phyloP scores from a whole-genome alignment of 2,888 invertebrate species.

The Thera obeliscata region DNA sequence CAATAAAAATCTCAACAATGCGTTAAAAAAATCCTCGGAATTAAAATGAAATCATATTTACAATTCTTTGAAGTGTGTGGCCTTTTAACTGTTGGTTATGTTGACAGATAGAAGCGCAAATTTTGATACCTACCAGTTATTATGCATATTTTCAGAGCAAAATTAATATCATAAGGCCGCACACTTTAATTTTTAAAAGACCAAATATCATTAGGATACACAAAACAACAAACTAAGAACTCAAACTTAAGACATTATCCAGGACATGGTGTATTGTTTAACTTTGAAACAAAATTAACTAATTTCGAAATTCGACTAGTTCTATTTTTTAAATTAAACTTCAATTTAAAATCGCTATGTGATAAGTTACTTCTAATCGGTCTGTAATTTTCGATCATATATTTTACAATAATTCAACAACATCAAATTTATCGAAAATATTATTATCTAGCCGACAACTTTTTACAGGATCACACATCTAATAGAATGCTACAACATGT shows the following conservation, averaged over 20 bases:
- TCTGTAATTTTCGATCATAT: conserved; percentile 20
- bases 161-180: conserved; percentile 18
- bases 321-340: conserved; percentile 9
- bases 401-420: conserved; percentile 27
- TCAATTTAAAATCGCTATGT: conserved; percentile 12
- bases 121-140: background rate
- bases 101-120: conserved; percentile 6
- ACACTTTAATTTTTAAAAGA: conserved; percentile 20
- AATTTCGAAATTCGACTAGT: conserved; percentile 35
- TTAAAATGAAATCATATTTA: conserved; percentile 64
- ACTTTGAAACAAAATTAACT: background rate
- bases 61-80: conserved; percentile 50
- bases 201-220: conserved; percentile 46
- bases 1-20: conserved; percentile 63
- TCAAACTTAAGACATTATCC: conserved; percentile 25
- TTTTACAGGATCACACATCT: conserved; percentile 31
- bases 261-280: conserved; percentile 3
- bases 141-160: background rate
- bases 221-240: conserved; percentile 27
- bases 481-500: conserved; percentile 23
- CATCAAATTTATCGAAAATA: conserved; percentile 29
- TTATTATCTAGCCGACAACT: conserved; percentile 30
- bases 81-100: conserved; percentile 29
- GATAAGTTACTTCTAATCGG: background rate
- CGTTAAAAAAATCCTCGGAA: conserved; percentile 50